Evolutionary conservation across 2,888 invertebrate species (phyloP), one percentile per base, ranked within the genome.

Genomic region (Polydrusus tereticollis): DNA sequence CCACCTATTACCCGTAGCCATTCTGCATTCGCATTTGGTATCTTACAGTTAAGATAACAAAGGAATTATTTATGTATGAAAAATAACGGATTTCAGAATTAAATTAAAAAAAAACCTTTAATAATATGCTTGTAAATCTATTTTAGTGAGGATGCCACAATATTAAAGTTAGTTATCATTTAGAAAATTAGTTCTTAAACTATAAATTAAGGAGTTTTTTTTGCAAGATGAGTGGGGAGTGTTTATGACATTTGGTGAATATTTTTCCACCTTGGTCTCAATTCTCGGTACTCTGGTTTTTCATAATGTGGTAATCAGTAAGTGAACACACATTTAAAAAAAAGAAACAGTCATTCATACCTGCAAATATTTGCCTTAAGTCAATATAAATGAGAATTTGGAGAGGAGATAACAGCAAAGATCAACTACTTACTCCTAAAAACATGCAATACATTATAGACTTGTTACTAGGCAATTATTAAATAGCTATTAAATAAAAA

Each of bases 1-100:
- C 52, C 52, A 52, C 52, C 52, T 29, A 52, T 52, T 52, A 26
- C 26, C 14, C 14, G 21, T 29, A 52, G 52, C 16, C 16, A 29
- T 52, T 52, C n/a, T n/a, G n/a, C 16, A 29, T 29, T 52, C 29
- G 29, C 26, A 29, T 14, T 7, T n/a, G 8, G 26, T 52, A 52
- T 14, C 52, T 52, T 26, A 7, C 12, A 50, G 21, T 23, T 38
- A 38, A 38, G 14, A 38, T 38, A 38, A 38, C 14, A 38, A 38
- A n/a, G 14, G 4, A 14, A 12, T 38, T 38, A 33, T 7, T 33
- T 10, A 29, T 29, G 7, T 4, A 5, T 29, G 7, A 5, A 29
- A 29, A 29, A n/a, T n/a, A n/a, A n/a, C n/a, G n/a, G n/a, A n/a
- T n/a, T n/a, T n/a, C n/a, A n/a, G n/a, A n/a, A n/a, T n/a, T n/a